These are phyloP conservation scores for Ailurus styani DNA, from an alignment of 2,113 vertebrate genomes.

Conservation along the genomic window DNA sequence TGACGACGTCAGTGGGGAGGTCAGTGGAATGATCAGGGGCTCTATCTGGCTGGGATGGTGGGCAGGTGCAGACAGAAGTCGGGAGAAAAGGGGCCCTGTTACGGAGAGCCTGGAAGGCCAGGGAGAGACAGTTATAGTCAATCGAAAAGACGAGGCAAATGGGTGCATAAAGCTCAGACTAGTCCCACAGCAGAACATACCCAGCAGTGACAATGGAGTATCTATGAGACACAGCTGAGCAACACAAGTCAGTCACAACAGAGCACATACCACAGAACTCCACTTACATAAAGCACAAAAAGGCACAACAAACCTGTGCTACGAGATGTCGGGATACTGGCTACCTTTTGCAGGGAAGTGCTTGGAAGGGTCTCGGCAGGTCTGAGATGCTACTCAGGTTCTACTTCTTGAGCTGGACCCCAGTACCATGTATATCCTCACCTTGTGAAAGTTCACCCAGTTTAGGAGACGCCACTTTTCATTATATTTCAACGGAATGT, in stretches of 20 bases:
- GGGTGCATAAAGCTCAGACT: too few species aligned
- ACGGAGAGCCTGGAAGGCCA: background rate
- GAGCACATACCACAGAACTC: background rate
- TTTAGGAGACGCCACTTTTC: background rate
- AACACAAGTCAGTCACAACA: background rate
- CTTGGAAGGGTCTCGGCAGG: background rate
- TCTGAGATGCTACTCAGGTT: background rate
- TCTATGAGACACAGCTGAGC: background rate
- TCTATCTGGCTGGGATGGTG: background rate
- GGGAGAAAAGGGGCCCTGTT: background rate
- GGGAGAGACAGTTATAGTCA: background rate
- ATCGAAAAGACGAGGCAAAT: background rate
- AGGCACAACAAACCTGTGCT: background rate
- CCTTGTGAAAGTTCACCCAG: background rate
- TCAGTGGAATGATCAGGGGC: background rate
- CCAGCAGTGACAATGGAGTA: background rate
- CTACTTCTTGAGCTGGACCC: background rate
- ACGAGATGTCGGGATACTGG: background rate
- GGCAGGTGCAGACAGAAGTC: fast-evolving
- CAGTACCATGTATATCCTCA: background rate
- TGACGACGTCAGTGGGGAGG: background rate
- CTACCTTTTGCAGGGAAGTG: background rate
- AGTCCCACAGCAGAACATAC: background rate
- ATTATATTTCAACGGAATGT: background rate
- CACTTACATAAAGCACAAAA: background rate